Evolutionary conservation across 2,888 invertebrate genomes (phyloP).

Genomic region (Rhagium mordax): DNA sequence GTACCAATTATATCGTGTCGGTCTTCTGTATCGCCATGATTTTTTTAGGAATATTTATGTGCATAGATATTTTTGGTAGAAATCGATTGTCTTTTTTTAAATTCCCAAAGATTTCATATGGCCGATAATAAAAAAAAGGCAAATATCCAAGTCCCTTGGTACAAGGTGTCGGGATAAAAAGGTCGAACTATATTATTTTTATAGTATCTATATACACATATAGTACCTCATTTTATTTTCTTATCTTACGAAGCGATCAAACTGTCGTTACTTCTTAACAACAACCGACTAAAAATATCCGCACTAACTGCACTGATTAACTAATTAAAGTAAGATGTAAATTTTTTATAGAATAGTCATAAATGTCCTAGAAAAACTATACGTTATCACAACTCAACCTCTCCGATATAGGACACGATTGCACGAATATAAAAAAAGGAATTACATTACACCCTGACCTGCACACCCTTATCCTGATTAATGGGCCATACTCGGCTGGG

Average conservation of each 20-base stretch:
- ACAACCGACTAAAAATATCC: neutral
- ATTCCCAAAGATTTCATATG: no score
- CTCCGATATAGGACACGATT: constrained; percentile 21
- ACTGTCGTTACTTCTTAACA: neutral
- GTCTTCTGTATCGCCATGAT: no score
- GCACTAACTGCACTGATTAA: constrained; percentile 11
- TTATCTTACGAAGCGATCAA: neutral
- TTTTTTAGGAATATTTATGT: no score
- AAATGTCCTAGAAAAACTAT: constrained; percentile 1
- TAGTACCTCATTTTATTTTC: no score
- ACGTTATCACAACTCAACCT: neutral
- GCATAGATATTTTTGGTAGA: no score
- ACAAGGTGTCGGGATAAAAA: no score
- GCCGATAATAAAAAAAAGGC: no score
- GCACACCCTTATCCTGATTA: constrained; percentile 31
- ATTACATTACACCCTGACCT: constrained; percentile 28
- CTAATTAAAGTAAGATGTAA: constrained; percentile 16
- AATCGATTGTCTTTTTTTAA: no score
- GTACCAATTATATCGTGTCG: no score
- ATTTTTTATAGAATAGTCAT: neutral
- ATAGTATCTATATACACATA: no score
- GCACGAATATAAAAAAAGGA: constrained; percentile 15
- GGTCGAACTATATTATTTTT: no score
- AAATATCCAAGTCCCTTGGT: no score
- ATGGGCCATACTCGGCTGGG: constrained; percentile 7